Conservation (phyloP, 2,797 vertebrate species). For the Podarcis siculus region DNA sequence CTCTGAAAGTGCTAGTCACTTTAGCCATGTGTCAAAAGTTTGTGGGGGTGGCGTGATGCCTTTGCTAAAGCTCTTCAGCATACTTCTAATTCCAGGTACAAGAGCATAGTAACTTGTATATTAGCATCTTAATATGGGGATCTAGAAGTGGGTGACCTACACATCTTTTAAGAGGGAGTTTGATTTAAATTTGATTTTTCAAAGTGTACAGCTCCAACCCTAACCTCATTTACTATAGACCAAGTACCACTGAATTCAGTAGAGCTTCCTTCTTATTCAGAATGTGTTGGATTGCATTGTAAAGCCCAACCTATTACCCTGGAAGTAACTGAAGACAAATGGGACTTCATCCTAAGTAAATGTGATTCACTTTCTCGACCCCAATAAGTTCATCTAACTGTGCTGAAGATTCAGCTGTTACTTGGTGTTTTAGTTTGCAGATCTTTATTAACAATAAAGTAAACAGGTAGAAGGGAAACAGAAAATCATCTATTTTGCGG, state of each 20-base stretch:
- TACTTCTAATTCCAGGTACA: neutral
- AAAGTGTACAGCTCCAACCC: neutral
- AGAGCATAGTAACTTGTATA: neutral
- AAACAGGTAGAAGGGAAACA: neutral
- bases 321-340: neutral
- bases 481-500: neutral
- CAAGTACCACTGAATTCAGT: neutral
- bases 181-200: constrained; percentile 1
- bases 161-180: neutral
- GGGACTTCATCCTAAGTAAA: neutral
- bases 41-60: neutral
- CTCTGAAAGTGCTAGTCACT: neutral
- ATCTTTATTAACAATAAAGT: neutral
- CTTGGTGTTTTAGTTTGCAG: neutral
- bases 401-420: neutral
- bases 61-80: neutral
- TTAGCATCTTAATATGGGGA: neutral
- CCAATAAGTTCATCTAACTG: neutral
- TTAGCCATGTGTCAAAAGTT: neutral
- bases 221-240: neutral
- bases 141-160: neutral
- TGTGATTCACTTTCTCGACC: neutral
- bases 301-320: neutral
- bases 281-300: neutral
- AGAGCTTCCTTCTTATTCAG: neutral